These are phyloP conservation scores for Herminia tarsipennalis DNA, from an alignment of 2,888 invertebrate genomes.

Conservation along the genomic window DNA sequence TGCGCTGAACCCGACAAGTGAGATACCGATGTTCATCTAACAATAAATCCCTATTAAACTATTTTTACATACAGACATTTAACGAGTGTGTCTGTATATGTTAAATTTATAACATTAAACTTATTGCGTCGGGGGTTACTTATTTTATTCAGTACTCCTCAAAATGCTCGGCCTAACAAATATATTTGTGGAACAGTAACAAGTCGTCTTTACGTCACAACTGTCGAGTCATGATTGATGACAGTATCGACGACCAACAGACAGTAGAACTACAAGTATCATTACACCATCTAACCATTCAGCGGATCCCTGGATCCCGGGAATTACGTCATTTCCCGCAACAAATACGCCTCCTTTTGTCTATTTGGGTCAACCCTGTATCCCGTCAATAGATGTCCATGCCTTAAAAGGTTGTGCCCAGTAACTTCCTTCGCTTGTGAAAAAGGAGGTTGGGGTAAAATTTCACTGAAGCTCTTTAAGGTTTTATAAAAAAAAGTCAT, in stretches of 20 bases:
- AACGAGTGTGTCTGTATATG: no score
- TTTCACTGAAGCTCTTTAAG: neutral
- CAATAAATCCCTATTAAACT: no score
- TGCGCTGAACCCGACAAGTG: no score
- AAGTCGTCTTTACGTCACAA: conserved; percentile 2
- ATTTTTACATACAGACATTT: no score
- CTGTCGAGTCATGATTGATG: conserved; percentile 14
- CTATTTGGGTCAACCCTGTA: conserved; percentile 40
- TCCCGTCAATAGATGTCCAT: conserved; percentile 34
- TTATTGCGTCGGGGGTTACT: no score
- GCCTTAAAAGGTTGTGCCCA: conserved; percentile 37
- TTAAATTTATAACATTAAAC: no score
- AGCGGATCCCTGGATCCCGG: conserved; percentile 17
- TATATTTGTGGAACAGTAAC: neutral
- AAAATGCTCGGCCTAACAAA: no score
- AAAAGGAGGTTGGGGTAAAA: conserved; percentile 12
- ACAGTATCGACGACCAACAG: neutral
- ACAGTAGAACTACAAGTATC: conserved; percentile 15
- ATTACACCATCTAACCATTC: conserved; percentile 17
- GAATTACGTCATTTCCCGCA: conserved; percentile 34
- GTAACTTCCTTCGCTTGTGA: conserved; percentile 16
- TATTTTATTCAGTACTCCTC: no score
- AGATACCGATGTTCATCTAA: no score
- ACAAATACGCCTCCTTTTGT: conserved; percentile 31
- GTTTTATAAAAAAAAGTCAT: conserved; percentile 18